Base-by-base conservation (phyloP, 1,140 invertebrate species). In the Mizuhopecten yessoensis region DNA sequence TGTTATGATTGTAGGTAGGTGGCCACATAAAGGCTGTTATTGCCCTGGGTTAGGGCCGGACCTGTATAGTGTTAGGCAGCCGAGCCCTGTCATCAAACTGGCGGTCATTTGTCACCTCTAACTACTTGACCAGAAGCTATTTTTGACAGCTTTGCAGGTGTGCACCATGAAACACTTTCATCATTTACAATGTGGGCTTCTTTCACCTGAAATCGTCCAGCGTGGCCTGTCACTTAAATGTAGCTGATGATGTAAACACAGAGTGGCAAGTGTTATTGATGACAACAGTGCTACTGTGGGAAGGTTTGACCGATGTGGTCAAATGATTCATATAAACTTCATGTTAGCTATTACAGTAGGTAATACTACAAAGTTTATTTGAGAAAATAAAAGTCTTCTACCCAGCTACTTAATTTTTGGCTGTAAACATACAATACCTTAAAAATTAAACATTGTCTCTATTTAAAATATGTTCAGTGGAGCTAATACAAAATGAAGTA, bases 171-270 rank as follows among this genome's bases (percentile, higher is more conserved):
- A 75, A 75, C 3, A 75, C 29, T 5, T 75, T 75, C 23, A n/a
- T 75, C 7, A 75, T 75, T 49, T 49, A 49, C 20, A 49, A 49
- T 23, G 36, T 39, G 36, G 5, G 36, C 36, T 17, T 13, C 17
- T 13, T 45, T 29, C 17, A 75, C 57, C 57, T 75, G 57, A 75
- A 29, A 29, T 10, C 10, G 11, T 2, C 20, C 11, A 20, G 57
- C n/a, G 23, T 29, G 20, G 11, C 23, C n/a, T n/a, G n/a, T 75
- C 11, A 75, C 57, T 75, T n/a, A n/a, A 39, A 13, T 39, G n/a
- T n/a, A n/a, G 45, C 45, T 49, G 57, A 75, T 29, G 57, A 75
- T 29, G n/a, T 75, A 75, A 75, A 75, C 57, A 49, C 45, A 75
- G 17, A 45, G 20, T 75, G 57, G 23, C 23, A 23, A 75, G 23